Percentiles rank a stretch among this genome's conserved stretches.
Evolutionary conservation across 2,888 invertebrate species (phyloP).

Genomic region (Oscheius sp.): DNA sequence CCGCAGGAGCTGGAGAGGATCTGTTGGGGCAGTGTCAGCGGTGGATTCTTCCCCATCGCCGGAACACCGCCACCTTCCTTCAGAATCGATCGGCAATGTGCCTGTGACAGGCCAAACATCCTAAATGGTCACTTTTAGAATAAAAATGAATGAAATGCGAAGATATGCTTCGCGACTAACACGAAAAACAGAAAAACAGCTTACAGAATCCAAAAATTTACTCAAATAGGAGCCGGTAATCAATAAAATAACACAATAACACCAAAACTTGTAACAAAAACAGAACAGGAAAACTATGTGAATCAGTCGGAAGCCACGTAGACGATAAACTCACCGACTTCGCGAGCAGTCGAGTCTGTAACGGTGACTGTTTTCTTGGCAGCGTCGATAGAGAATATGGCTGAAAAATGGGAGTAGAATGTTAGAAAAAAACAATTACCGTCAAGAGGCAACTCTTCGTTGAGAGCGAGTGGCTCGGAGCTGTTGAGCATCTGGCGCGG

Average conservation of each 20-base stretch:
- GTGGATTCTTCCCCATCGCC: not conserved
- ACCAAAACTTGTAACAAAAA: constrained; percentile 4
- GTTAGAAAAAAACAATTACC: constrained; percentile 28
- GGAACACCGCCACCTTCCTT: constrained; percentile 9
- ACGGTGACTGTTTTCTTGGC: constrained; percentile 41
- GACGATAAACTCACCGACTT: constrained; percentile 51
- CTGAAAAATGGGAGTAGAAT: constrained; percentile 31
- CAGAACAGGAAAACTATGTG: not conserved
- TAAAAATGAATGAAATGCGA: not conserved
- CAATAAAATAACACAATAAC: constrained; percentile 7
- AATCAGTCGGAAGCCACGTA: constrained; percentile 43
- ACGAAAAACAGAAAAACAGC: not conserved
- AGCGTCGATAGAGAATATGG: constrained; percentile 37
- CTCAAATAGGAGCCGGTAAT: not conserved
- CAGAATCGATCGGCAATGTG: not conserved
- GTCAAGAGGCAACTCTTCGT: constrained; percentile 42
- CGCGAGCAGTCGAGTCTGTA: constrained; percentile 24
- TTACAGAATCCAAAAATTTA: not conserved
- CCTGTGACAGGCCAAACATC: not conserved
- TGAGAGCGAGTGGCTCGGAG: constrained; percentile 43
- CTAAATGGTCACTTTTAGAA: not conserved
- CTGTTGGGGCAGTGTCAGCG: constrained; percentile 47
- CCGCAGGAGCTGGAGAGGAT: constrained; percentile 60
- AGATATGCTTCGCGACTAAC: not conserved
- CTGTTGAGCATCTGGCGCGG: constrained; percentile 48